A percentile compares a stretch with the other conserved stretches of the same genome.
Evolutionary conservation across 2,113 vertebrate species (phyloP).

Genomic region (Ciconia stormi): DNA sequence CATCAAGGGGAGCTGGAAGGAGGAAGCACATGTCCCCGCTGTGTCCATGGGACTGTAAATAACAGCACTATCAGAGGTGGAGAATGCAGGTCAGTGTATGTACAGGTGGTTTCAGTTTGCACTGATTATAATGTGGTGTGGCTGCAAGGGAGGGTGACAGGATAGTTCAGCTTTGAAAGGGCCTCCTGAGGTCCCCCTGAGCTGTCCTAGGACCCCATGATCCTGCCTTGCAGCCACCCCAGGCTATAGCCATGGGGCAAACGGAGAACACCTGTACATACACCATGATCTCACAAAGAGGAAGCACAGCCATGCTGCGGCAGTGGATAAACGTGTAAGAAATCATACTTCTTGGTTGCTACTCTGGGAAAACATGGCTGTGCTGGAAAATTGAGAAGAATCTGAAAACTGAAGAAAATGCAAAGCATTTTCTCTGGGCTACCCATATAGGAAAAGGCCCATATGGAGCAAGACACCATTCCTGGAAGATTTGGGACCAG

Average conservation of each 20-base stretch:
- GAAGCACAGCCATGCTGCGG: accelerated
- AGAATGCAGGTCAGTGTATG: not conserved
- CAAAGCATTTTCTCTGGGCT: not conserved
- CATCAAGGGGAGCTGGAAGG: not conserved
- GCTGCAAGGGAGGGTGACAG: not conserved
- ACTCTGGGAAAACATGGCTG: not conserved
- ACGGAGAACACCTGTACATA: not conserved
- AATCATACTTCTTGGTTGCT: not conserved
- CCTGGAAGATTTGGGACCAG: not conserved
- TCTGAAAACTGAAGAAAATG: not conserved
- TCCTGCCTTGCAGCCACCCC: not conserved
- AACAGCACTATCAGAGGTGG: no score
- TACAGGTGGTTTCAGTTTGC: not conserved
- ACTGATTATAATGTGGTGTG: accelerated
- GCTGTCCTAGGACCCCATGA: not conserved
- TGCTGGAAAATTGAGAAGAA: not conserved
- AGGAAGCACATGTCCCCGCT: accelerated
- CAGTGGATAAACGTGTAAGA: not conserved
- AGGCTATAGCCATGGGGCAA: not conserved
- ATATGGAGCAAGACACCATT: not conserved
- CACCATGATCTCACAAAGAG: not conserved
- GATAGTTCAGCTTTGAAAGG: not conserved
- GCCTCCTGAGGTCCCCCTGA: not conserved
- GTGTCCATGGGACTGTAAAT: not conserved
- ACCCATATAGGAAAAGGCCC: accelerated